Evolutionary conservation across 2,113 vertebrate species (phyloP).

Genomic region (Chaenocephalus aceratus): DNA sequence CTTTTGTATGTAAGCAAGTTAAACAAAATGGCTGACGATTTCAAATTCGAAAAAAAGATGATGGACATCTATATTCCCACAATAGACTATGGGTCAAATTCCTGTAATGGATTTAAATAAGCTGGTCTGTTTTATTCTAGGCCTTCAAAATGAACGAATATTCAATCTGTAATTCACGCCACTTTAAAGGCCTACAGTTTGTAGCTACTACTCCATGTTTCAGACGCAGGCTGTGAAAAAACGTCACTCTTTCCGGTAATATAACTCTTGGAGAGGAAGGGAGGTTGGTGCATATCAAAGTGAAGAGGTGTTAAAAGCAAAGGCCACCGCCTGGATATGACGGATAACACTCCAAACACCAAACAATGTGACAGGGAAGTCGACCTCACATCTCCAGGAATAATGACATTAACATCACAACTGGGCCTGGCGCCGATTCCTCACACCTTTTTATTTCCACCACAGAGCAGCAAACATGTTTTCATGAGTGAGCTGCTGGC

Average conservation of each 20-base stretch:
- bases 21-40: not conserved
- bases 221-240: slow-evolving; percentile 90
- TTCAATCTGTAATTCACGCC: not conserved
- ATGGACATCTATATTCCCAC: not conserved
- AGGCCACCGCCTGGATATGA: slow-evolving; percentile 88
- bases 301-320: slow-evolving; percentile 87
- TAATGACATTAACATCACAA: slow-evolving; percentile 88
- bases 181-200: not conserved
- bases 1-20: not conserved
- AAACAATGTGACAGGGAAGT: slow-evolving; percentile 86
- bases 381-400: slow-evolving; percentile 85
- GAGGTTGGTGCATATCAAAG: slow-evolving; percentile 93
- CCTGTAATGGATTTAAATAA: not conserved
- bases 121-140: not conserved
- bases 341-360: slow-evolving; percentile 86
- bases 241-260: slow-evolving; percentile 89
- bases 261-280: slow-evolving; percentile 90
- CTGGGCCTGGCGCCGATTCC: slow-evolving; percentile 77
- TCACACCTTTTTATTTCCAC: slow-evolving; percentile 60
- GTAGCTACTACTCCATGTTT: not conserved
- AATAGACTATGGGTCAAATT: not conserved
- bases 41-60: not conserved
- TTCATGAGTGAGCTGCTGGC: not conserved
- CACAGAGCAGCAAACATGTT: slow-evolving; percentile 38
- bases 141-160: not conserved